Conservation (phyloP, 1,140 invertebrate genomes). For the Aradophagus sp. region DNA sequence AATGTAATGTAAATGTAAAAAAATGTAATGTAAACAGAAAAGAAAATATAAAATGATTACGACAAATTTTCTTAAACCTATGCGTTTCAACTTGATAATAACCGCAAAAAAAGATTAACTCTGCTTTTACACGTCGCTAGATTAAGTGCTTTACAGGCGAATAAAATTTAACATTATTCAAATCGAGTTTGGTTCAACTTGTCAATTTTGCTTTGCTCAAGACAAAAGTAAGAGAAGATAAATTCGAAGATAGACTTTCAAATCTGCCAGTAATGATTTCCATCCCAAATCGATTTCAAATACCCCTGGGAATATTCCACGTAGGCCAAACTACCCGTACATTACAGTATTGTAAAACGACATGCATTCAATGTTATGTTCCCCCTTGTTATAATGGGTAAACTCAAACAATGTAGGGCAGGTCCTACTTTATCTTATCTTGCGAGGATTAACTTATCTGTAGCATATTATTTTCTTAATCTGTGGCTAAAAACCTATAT, state of each 20-base stretch:
- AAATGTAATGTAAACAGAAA: too few species aligned
- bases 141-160: too few species aligned
- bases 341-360: constrained; percentile 63
- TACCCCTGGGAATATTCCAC: constrained; percentile 70
- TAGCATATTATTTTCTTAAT: constrained; percentile 75
- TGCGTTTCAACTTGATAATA: too few species aligned
- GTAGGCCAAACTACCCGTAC: constrained; percentile 49
- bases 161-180: too few species aligned
- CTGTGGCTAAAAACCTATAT: constrained; percentile 75
- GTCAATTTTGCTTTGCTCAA: too few species aligned
- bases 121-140: too few species aligned
- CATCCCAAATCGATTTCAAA: constrained; percentile 74
- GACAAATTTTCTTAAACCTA: too few species aligned
- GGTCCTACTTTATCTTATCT: constrained; percentile 70
- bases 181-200: too few species aligned
- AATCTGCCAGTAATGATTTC: constrained; percentile 75
- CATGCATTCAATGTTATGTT: constrained; percentile 62
- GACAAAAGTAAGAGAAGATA: constrained; percentile 11
- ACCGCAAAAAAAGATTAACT: too few species aligned
- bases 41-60: too few species aligned
- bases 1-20: too few species aligned
- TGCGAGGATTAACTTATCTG: constrained; percentile 74
- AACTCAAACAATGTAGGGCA: constrained; percentile 60
- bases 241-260: constrained; percentile 74
- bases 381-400: constrained; percentile 58